Conservation (phyloP, 2,113 vertebrate species). For the Calyptommatus sinebrachiatus region DNA sequence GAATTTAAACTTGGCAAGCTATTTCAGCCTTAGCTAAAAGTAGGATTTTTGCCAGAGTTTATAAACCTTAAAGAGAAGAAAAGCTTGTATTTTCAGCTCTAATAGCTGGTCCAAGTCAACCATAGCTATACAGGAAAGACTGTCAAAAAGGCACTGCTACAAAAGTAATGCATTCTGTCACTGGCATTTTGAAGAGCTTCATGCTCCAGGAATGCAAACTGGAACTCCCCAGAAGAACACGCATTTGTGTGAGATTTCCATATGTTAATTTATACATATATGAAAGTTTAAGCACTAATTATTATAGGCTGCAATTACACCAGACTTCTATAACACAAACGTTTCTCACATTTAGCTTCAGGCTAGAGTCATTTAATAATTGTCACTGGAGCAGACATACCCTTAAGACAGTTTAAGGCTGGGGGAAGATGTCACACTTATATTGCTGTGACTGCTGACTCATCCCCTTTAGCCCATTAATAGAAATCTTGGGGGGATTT, state of each 20-base stretch:
- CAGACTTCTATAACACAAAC: too few relatives aligned
- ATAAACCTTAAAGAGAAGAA: constrained; percentile 9
- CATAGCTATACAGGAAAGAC: neutral
- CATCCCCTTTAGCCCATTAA: too few relatives aligned
- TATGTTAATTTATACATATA: neutral
- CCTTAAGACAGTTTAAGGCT: too few relatives aligned
- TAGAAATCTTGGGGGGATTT: too few relatives aligned
- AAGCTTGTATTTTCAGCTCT: neutral
- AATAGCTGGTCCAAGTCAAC: neutral
- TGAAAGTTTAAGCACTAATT: neutral
- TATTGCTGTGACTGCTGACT: too few relatives aligned
- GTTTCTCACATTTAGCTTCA: too few relatives aligned
- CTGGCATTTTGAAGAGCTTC: neutral
- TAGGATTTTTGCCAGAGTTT: neutral
- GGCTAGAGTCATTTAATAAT: too few relatives aligned
- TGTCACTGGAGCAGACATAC: too few relatives aligned
- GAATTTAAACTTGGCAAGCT: neutral
- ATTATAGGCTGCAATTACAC: neutral
- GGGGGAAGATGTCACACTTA: too few relatives aligned
- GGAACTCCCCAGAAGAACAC: neutral
- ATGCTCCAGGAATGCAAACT: constrained; percentile 12
- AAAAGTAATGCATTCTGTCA: neutral
- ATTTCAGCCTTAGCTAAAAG: constrained; percentile 10
- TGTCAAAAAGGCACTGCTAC: neutral
- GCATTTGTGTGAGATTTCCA: neutral